phyloP scores from a whole-genome alignment of 2,888 invertebrate genomes.

The Eremobia ochroleuca region DNA sequence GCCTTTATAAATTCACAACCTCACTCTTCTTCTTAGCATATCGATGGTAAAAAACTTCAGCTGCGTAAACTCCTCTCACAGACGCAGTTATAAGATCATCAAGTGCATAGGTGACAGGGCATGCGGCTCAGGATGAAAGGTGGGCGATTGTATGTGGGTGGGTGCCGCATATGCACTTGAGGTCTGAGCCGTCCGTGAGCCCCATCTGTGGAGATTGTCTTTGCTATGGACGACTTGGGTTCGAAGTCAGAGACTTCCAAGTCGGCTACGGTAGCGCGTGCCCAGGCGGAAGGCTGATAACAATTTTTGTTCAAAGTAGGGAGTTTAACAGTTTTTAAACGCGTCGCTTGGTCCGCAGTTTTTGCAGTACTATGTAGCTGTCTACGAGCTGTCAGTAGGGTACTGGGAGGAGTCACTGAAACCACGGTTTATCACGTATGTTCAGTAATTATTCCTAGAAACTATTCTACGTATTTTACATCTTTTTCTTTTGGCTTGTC shows the following conservation, averaged over 20 bases:
- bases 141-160: background rate
- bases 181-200: background rate
- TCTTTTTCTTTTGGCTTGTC: no score
- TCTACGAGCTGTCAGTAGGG: no score
- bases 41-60: background rate
- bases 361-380: no score
- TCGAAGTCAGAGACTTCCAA: no score
- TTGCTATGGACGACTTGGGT: background rate
- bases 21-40: background rate
- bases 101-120: background rate
- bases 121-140: background rate
- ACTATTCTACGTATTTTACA: no score
- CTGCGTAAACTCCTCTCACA: background rate
- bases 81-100: background rate
- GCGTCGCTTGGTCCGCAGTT: background rate
- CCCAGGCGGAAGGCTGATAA: background rate
- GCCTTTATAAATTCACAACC: background rate
- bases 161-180: background rate
- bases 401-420: no score
- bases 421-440: no score
- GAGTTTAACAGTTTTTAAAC: background rate
- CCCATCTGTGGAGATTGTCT: background rate
- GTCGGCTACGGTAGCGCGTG: no score
- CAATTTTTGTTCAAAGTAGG: no score
- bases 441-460: no score